Base-by-base conservation (phyloP, 2,113 vertebrate species). In the Oncorhynchus mykiss region DNA sequence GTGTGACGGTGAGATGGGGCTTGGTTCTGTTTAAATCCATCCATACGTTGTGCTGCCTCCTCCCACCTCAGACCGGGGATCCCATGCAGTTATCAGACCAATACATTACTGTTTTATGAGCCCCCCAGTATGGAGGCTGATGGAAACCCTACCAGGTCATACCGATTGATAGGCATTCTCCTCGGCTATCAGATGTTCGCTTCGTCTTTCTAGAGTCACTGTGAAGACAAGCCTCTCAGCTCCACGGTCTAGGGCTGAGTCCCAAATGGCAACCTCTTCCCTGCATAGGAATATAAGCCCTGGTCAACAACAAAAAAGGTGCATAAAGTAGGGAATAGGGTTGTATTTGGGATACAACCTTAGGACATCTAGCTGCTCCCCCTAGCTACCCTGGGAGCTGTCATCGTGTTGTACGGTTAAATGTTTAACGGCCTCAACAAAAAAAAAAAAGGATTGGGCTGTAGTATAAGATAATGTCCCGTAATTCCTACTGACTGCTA, bases 351-450 rank as follows among this genome's bases (percentile, higher is more conserved):
- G 51, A 54, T 18, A 5, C 3, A 45, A 0, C 1, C 13, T 14
- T 54, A 18, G 51, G 51, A 54, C 51, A 45, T 39, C 39, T 73
- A 68, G 72, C 34, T 74, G 29, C 70, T 76, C 71, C 48, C 22
- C 16, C 70, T 79, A 72, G 76, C 87, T 90, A 75, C 82, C 80
- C 82, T 82, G 85, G 51, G 51, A 80, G 85, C 85, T 90, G 92
- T 93, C 91, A 91, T 89, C 90, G 69, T 75, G 73, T 85, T 81
- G 83, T 85, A 79, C 74, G 71, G 88, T 84, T 80, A 84, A 89
- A 93, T 88, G 89, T 91, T 88, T 90, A 88, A 93, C 91, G 92
- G 92, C 90, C 91, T 91, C 34, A 85, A n/a, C n/a, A n/a, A n/a
- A n/a, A 31, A 1, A 5, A 85, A 77, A 86, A 87, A 92, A 31